Percentiles rank a stretch among this genome's conserved stretches.
phyloP scores from a whole-genome alignment of 2,113 vertebrate genomes.

The Todiramphus saurophagus region DNA sequence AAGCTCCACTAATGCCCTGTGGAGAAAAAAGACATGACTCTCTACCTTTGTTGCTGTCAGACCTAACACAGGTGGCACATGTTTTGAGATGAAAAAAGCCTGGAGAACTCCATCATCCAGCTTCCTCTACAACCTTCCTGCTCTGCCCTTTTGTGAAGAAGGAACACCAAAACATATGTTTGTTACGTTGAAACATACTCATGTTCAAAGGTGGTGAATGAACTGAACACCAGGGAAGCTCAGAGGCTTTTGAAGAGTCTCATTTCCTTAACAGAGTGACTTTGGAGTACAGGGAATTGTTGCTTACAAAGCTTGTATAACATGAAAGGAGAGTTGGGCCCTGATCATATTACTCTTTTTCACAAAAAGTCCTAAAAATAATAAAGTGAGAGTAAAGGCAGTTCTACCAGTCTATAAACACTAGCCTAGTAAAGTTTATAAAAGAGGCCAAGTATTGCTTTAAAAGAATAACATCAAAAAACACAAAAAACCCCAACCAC shows the following conservation, averaged over 20 bases:
- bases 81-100: neutral
- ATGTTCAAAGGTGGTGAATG: rapidly evolving
- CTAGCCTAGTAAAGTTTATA: neutral
- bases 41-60: neutral
- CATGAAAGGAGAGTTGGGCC: neutral
- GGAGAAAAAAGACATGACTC: neutral
- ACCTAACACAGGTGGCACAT: neutral
- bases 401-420: neutral
- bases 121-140: neutral
- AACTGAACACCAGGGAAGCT: neutral
- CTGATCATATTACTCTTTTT: neutral
- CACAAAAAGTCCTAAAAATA: neutral
- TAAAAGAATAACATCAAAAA: neutral
- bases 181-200: neutral
- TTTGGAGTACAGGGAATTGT: neutral
- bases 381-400: neutral
- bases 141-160: neutral
- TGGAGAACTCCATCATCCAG: neutral
- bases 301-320: neutral
- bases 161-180: neutral
- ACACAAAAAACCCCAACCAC: rapidly evolving
- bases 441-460: neutral
- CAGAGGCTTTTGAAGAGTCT: neutral
- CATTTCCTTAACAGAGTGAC: neutral
- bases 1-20: neutral